Evolutionary conservation across 1,140 invertebrate genomes (phyloP).

Genomic region (Goniozus legneri): DNA sequence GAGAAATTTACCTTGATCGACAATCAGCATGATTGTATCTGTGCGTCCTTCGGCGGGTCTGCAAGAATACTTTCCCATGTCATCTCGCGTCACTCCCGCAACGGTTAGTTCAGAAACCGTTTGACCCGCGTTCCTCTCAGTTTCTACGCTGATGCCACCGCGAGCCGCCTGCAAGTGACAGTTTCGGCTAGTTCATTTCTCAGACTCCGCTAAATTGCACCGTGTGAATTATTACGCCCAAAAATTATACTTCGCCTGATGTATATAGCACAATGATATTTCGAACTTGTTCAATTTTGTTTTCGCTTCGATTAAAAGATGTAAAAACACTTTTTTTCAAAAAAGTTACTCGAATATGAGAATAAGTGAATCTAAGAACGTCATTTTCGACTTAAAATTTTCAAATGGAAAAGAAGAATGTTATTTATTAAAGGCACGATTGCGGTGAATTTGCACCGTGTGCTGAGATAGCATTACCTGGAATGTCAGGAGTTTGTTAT

Average conservation of each 20-base stretch:
- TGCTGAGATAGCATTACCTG: conserved; percentile 34
- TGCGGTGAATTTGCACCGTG: not conserved
- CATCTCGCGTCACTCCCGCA: conserved; percentile 44
- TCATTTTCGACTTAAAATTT: no score
- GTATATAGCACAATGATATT: no score
- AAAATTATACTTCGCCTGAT: no score
- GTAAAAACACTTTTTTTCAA: no score
- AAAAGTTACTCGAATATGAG: no score
- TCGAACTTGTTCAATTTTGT: no score
- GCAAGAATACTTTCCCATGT: conserved; percentile 59
- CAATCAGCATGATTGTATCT: conserved; percentile 52
- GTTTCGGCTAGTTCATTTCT: no score
- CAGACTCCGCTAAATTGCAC: no score
- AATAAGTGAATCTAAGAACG: no score
- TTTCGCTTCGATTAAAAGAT: no score
- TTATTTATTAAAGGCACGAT: conserved; percentile 19
- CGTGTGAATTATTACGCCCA: no score
- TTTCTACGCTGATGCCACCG: conserved; percentile 54
- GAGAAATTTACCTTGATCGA: conserved; percentile 47
- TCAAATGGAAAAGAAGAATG: no score
- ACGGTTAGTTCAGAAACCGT: conserved; percentile 53
- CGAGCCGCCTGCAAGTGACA: conserved; percentile 43
- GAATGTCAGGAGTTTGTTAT: conserved; percentile 54
- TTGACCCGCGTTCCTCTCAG: conserved; percentile 47
- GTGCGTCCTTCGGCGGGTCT: conserved; percentile 52